Evolutionary conservation across 2,797 vertebrate species (phyloP).

Genomic region (Epinephelus malabaricus): DNA sequence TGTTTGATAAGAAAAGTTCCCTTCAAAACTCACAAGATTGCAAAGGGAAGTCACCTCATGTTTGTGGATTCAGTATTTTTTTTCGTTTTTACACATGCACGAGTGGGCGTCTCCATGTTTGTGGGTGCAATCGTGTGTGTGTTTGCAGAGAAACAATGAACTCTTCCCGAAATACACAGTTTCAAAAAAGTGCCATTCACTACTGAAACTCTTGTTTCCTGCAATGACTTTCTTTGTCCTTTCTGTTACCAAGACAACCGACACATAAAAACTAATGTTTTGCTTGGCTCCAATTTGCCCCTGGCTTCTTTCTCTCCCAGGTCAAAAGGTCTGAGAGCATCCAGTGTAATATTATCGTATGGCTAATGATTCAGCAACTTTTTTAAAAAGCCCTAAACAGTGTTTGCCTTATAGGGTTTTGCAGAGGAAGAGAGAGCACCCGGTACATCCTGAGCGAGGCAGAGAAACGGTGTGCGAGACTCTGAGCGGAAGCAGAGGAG

Average conservation of each 20-base stretch:
- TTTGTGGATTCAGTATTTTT: constrained; percentile 28
- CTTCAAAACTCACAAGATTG: constrained; percentile 50
- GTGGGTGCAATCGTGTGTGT: not conserved
- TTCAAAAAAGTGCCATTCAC: constrained; percentile 33
- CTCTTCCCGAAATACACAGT: constrained; percentile 38
- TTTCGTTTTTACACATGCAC: not conserved
- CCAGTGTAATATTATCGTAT: constrained; percentile 45
- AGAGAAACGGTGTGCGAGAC: not conserved
- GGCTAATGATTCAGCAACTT: constrained; percentile 51
- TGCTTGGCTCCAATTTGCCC: constrained; percentile 58
- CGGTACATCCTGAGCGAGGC: constrained; percentile 13
- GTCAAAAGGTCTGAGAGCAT: constrained; percentile 62
- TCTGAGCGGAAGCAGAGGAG: constrained; percentile 39
- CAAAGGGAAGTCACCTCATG: constrained; percentile 44
- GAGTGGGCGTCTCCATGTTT: constrained; percentile 25
- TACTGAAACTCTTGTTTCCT: constrained; percentile 44
- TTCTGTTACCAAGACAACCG: constrained; percentile 74
- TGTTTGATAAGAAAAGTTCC: constrained; percentile 62
- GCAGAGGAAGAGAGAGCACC: constrained; percentile 1
- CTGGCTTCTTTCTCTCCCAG: constrained; percentile 48
- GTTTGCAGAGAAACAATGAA: constrained; percentile 24
- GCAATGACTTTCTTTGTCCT: constrained; percentile 31
- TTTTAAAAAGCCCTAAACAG: constrained; percentile 14
- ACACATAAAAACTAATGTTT: constrained; percentile 63
- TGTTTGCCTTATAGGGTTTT: constrained; percentile 11